These are phyloP conservation scores for Anas acuta DNA, from an alignment of 2,797 vertebrate genomes.

Conservation along the genomic window DNA sequence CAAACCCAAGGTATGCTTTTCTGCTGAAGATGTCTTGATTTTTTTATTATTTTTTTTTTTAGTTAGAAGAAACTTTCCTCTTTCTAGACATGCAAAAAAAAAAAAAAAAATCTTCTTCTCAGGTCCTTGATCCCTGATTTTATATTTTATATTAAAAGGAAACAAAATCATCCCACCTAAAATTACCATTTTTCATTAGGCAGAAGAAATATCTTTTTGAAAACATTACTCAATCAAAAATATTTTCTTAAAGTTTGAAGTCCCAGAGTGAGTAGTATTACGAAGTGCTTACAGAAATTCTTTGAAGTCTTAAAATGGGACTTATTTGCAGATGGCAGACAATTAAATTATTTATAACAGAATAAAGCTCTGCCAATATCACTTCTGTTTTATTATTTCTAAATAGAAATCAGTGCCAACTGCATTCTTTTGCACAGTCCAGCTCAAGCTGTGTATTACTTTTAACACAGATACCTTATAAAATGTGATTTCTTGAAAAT, in stretches of 20 bases:
- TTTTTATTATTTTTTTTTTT: not conserved
- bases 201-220: not conserved
- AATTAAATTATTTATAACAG: conserved; percentile 2
- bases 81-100: not conserved
- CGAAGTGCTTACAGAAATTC: not conserved
- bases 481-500: not conserved
- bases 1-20: not conserved
- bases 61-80: not conserved
- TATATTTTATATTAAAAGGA: not conserved
- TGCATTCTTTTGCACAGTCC: not conserved
- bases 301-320: not conserved
- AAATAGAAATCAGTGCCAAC: not conserved
- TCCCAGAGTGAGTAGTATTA: not conserved
- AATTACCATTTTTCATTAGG: not conserved
- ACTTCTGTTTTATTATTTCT: not conserved
- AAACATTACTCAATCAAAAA: not conserved
- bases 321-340: conserved; percentile 2
- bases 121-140: not conserved
- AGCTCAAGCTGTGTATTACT: not conserved
- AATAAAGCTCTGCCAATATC: not conserved
- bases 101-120: not conserved
- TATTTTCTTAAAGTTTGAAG: not conserved
- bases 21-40: not conserved
- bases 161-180: not conserved
- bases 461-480: not conserved